Base-by-base conservation (phyloP, 1,140 invertebrate genomes). In the Oppia nitens region DNA sequence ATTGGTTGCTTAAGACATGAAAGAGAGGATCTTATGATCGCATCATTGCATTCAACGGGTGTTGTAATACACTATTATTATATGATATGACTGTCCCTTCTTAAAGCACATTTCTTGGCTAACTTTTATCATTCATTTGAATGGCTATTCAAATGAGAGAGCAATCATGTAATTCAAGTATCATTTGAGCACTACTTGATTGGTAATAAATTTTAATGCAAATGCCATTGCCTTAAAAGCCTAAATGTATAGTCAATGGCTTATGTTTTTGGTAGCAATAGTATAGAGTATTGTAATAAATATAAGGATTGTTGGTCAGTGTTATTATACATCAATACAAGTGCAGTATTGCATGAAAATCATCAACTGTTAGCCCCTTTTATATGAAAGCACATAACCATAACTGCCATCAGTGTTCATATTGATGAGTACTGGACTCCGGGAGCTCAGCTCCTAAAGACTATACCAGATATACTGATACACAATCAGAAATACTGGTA, bases 171-270 rank as follows among this genome's bases (percentile, higher is more conserved):
- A 25, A 50, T 9, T 50, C 32, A 50, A 21, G 24, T 50, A 50
- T 6, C 49, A 50, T 4, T 50, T 9, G 11, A 21, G 6, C 11
- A 21, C 20, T 9, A 9, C 49, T 50, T 50, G 20, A 50, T 50
- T 50, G 49, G 49, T 50, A 50, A 50, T 50, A 50, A 50, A 50
- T 50, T 50, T 50, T 50, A 50, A 50, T 50, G 49, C n/a, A n/a
- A n/a, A n/a, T n/a, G n/a, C n/a, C n/a, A n/a, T n/a, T 26, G 49
- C 49, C 24, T 20, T 26, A 50, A 50, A 50, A 25, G 49, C 45
- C 45, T 14, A 47, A 12, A 47, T 14, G 12, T 12, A 47, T 12
- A n/a, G n/a, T n/a, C 45, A 47, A 14, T 12, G 45, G n/a, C 12
- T 47, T 14, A 14, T 47, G 12, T 47, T 12, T 47, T n/a, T 14